Conservation (phyloP, 1,140 invertebrate genomes). For the Drosophila tristis region DNA sequence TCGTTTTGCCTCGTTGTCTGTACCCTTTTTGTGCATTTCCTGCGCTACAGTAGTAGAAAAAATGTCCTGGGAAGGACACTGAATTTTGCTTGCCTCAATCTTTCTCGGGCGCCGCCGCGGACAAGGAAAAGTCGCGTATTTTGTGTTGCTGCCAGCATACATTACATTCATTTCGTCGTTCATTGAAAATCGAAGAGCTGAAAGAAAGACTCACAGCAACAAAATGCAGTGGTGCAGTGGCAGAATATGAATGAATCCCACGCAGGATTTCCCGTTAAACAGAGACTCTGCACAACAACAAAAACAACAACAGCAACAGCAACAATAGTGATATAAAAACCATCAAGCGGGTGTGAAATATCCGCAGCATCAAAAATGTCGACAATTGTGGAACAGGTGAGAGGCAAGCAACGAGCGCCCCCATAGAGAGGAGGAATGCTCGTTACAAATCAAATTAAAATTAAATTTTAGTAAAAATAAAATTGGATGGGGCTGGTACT, state of each 20-base stretch:
- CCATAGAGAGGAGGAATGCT: neutral
- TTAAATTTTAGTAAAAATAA: constrained; percentile 19
- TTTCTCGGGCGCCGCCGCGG: constrained; percentile 46
- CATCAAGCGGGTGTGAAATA: too few relatives aligned
- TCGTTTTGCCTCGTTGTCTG: too few relatives aligned
- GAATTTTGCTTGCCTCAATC: too few relatives aligned
- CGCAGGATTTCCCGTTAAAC: constrained; percentile 4
- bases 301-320: constrained; percentile 14
- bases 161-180: constrained; percentile 9
- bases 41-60: too few relatives aligned
- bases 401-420: constrained; percentile 2
- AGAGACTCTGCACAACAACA: constrained; percentile 11
- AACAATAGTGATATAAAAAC: neutral
- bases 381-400: constrained; percentile 79
- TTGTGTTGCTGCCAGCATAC: neutral
- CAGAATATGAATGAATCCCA: constrained; percentile 24
- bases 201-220: constrained; percentile 16
- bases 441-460: constrained; percentile 31
- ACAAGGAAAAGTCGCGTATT: constrained; percentile 43
- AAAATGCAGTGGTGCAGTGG: constrained; percentile 45
- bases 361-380: constrained; percentile 53
- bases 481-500: constrained; percentile 8
- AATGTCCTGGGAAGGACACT: too few relatives aligned
- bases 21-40: too few relatives aligned
- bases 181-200: constrained; percentile 37